These are phyloP conservation scores for Eucriotettix oculatus DNA, from an alignment of 2,888 invertebrate genomes.

Conservation along the genomic window DNA sequence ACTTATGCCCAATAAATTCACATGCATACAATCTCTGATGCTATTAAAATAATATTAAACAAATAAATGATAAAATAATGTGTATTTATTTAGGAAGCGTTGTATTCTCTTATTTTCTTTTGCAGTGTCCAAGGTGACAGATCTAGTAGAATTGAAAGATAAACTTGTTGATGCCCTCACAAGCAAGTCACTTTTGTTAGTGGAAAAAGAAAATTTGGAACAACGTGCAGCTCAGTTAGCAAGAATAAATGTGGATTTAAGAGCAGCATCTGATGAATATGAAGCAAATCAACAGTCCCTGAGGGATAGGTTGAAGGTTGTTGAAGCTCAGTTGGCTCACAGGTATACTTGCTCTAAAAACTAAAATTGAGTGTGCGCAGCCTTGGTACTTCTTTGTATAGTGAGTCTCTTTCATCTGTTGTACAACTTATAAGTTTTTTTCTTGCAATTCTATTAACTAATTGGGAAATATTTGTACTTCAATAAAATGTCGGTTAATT, in stretches of 20 bases:
- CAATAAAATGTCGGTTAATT: too few relatives aligned
- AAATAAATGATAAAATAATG: too few relatives aligned
- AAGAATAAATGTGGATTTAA: conserved; percentile 22
- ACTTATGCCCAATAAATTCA: too few relatives aligned
- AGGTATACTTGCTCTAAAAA: conserved; percentile 15
- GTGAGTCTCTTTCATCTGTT: too few relatives aligned
- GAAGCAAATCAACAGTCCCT: conserved; percentile 24
- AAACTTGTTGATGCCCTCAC: background rate
- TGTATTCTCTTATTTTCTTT: background rate
- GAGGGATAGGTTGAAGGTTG: conserved; percentile 22
- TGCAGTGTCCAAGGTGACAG: background rate
- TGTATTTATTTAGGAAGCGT: too few relatives aligned
- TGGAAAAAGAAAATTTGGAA: conserved; percentile 19
- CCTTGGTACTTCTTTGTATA: too few relatives aligned
- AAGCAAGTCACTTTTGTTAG: background rate
- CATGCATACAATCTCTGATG: too few relatives aligned
- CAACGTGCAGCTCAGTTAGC: conserved; percentile 23
- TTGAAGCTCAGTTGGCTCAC: conserved; percentile 29
- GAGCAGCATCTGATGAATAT: conserved; percentile 25
- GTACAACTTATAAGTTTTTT: too few relatives aligned
- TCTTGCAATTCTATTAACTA: too few relatives aligned
- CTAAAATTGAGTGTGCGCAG: background rate
- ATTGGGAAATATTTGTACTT: too few relatives aligned
- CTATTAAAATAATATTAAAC: too few relatives aligned
- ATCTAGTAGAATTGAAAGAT: background rate